Base-by-base conservation (phyloP, 2,113 vertebrate species). In the Heterochromis multidens region DNA sequence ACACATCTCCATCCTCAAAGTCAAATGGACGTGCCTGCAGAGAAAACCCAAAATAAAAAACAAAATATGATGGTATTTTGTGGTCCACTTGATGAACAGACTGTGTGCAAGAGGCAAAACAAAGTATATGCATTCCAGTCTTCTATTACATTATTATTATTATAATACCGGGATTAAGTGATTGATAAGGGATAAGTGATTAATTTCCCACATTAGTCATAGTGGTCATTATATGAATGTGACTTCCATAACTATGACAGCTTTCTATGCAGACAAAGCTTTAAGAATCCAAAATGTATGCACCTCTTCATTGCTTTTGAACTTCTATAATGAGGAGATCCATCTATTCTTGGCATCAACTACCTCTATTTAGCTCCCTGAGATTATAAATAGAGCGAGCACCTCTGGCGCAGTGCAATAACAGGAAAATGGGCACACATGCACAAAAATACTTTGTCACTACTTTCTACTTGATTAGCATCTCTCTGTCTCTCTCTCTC, bases 1-100 rank as follows among this genome's bases (percentile, higher is more conserved):
- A 97, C 60, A 99, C 97, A 9, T 98, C 97, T 17, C 97, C 94
- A 16, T 99, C 97, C 93, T 99, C 97, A n/a, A 96, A 84, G 87
- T 98, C 97, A 81, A 95, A 95, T 14, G 95, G 79, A 56, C 89
- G 91, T 13, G 91, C 96, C 96, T 96, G 94, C 57, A 84, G 27
- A 92, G 8, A 85, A 2, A 58, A 79, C 79, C 14, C 25, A 87
- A 62, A 79, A 43, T 1, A 14, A 3, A 67, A 60, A 70, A 81
- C 8, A 77, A 27, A 74, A 61, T 1, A 46, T 40, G 37, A 7
- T 2, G 19, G 23, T 49, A 78, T 2, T 23, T 10, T 70, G 29
- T 65, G 43, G 16, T 7, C 27, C 31, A 13, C 12, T 29, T 62
- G 10, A 49, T 49, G 13, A 74, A 11, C 5, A 76, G 11, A 29